phyloP scores from a whole-genome alignment of 1,140 invertebrate species.

The Hestina assimilis region DNA sequence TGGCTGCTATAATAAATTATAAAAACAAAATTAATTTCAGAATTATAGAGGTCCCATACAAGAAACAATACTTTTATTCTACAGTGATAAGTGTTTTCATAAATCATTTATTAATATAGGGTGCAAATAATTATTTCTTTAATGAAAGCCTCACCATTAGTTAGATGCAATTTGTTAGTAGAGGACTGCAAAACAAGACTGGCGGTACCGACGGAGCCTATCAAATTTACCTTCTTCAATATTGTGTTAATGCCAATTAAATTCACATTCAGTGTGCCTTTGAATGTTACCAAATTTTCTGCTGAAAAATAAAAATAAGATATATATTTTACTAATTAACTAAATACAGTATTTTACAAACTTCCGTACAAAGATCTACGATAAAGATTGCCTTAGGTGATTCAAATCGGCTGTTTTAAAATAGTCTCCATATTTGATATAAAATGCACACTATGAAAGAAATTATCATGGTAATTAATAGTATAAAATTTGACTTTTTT shows the following conservation, averaged over 20 bases:
- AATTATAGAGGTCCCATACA: no score
- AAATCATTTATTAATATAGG: no score
- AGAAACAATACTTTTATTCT: no score
- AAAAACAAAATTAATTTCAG: no score
- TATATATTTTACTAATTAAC: background rate
- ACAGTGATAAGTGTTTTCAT: background rate
- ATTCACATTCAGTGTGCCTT: conserved; percentile 49
- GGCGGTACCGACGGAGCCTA: conserved; percentile 44
- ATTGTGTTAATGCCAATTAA: conserved; percentile 50
- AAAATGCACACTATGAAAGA: no score
- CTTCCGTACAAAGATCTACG: no score
- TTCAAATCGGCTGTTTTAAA: no score
- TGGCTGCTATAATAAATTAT: no score
- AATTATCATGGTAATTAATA: no score
- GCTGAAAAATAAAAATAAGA: conserved; percentile 30
- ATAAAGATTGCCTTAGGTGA: no score
- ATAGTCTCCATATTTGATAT: no score
- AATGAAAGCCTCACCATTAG: conserved; percentile 40
- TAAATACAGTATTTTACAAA: background rate
- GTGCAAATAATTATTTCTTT: background rate
- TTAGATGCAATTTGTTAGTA: conserved; percentile 39
- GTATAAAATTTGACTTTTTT: no score
- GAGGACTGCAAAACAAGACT: conserved; percentile 38
- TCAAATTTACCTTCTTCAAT: conserved; percentile 52
- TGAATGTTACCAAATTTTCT: conserved; percentile 42